Conservation (phyloP, 2,113 vertebrate species). For the Phyllostomus hastatus region DNA sequence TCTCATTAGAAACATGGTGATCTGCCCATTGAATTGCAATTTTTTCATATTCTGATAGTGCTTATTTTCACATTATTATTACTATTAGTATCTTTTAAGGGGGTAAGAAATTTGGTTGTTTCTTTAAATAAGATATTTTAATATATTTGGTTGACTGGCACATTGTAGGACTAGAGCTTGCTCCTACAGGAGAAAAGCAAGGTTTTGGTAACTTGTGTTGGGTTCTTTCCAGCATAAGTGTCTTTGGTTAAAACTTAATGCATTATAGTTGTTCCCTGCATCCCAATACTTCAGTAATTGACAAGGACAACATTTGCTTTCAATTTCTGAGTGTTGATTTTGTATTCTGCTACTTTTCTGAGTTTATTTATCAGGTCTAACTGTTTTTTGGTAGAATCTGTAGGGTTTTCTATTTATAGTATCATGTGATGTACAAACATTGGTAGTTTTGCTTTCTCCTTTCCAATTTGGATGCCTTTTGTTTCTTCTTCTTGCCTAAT, state of each 20-base stretch:
- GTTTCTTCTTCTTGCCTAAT: no score
- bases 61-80: not conserved
- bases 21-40: not conserved
- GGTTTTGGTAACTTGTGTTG: not conserved
- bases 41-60: not conserved
- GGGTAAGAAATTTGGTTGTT: not conserved
- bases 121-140: not conserved
- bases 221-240: not conserved
- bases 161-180: not conserved
- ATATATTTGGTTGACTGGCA: not conserved
- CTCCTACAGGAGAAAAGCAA: not conserved
- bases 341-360: no score
- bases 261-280: conserved; percentile 35
- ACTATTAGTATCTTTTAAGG: not conserved
- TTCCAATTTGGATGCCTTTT: no score
- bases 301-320: conserved; percentile 47
- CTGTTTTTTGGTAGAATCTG: no score
- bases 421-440: no score
- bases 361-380: no score
- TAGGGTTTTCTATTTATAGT: no score
- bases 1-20: not conserved
- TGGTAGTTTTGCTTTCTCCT: no score
- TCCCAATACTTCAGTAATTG: conserved; percentile 55
- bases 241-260: conserved; percentile 38
- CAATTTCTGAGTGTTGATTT: not conserved